A percentile compares a stretch with the other conserved stretches of the same genome.
These are phyloP conservation scores for Nipponia nippon DNA, from an alignment of 2,113 vertebrate genomes.

Conservation along the genomic window DNA sequence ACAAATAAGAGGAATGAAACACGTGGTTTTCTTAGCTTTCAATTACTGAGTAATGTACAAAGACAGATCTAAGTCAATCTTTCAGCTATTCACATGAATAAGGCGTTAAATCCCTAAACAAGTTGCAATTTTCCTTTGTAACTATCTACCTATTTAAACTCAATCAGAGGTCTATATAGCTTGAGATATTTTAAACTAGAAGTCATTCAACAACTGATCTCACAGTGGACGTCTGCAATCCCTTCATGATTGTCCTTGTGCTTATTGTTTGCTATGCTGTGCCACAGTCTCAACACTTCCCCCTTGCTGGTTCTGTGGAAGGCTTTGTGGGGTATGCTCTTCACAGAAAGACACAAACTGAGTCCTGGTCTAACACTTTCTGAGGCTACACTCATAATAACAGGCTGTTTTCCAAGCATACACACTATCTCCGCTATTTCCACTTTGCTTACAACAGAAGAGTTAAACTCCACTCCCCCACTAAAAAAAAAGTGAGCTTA, in stretches of 20 bases:
- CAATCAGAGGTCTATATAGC: neutral
- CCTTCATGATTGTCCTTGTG: neutral
- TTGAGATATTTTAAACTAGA: neutral
- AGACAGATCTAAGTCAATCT: neutral
- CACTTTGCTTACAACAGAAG: neutral
- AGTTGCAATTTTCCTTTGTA: neutral
- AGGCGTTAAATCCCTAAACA: neutral
- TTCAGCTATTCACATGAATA: neutral
- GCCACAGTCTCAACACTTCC: neutral
- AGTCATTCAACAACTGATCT: neutral
- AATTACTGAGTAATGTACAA: rapidly evolving
- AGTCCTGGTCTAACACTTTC: neutral
- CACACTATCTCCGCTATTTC: neutral
- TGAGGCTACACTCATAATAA: neutral
- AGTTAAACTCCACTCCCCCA: neutral
- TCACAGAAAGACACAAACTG: neutral
- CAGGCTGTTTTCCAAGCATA: neutral
- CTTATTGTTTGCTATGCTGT: neutral
- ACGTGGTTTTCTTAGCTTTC: neutral
- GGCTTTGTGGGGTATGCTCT: neutral
- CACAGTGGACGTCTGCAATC: neutral
- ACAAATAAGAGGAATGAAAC: neutral
- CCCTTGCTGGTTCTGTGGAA: neutral
- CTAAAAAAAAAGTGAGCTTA: neutral
- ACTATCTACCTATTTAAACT: neutral